Conservation (phyloP, 2,113 vertebrate species). For the Rana temporaria region DNA sequence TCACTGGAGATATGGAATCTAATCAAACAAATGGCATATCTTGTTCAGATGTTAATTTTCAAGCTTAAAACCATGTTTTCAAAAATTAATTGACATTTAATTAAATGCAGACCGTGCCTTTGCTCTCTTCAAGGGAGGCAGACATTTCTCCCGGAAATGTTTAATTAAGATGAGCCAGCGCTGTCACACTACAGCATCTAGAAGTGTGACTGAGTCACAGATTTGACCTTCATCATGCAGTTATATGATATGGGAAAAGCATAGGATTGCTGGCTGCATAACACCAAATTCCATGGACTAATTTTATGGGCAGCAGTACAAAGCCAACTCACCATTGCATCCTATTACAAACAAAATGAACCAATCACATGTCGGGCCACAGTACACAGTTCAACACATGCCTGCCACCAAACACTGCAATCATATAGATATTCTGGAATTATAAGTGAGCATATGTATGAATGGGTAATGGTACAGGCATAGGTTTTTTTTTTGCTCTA, state of each 20-base stretch:
- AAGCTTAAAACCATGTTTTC: conserved; percentile 34
- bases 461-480: no score
- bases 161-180: conserved; percentile 50
- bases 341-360: background rate
- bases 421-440: no score
- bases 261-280: background rate
- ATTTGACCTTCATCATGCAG: conserved; percentile 32
- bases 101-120: conserved; percentile 30
- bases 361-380: background rate
- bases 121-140: conserved; percentile 28
- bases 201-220: conserved; percentile 20
- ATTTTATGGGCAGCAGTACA: no score
- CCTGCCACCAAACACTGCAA: no score
- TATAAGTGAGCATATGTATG: no score
- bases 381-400: background rate
- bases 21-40: conserved; percentile 43
- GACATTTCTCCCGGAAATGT: conserved; percentile 27
- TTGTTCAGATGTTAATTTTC: conserved; percentile 37
- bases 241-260: background rate
- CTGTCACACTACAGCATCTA: conserved; percentile 22
- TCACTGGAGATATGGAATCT: conserved; percentile 15
- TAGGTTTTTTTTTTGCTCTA: no score
- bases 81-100: conserved; percentile 55
- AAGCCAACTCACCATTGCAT: background rate
- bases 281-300: no score